Conservation (phyloP, 2,797 vertebrate species). For the Pseudomugil tenellus region DNA sequence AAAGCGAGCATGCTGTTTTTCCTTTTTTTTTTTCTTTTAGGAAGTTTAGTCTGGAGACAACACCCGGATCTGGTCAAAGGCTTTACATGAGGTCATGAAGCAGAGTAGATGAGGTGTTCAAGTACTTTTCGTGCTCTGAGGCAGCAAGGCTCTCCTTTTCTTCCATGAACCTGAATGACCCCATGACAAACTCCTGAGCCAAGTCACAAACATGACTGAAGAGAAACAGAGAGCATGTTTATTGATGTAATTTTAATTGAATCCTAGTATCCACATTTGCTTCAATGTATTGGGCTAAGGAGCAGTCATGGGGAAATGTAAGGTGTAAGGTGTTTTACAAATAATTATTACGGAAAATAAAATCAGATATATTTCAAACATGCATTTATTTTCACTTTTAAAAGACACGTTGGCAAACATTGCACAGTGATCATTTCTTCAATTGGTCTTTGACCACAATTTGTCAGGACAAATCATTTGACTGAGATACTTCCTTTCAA, state of each 20-base stretch:
- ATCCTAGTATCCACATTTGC: constrained; percentile 48
- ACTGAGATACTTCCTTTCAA: constrained; percentile 79
- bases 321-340: constrained; percentile 41
- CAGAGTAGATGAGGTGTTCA: constrained; percentile 60
- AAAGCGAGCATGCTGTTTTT: constrained; percentile 40
- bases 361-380: constrained; percentile 57
- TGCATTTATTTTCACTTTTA: constrained; percentile 57
- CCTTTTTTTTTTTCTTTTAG: constrained; percentile 38
- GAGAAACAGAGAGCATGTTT: constrained; percentile 4
- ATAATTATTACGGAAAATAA: constrained; percentile 58
- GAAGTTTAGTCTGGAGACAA: constrained; percentile 70
- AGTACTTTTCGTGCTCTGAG: constrained; percentile 49
- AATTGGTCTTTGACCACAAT: constrained; percentile 69
- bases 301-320: constrained; percentile 52
- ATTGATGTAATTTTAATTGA: constrained; percentile 50
- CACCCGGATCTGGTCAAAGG: constrained; percentile 63
- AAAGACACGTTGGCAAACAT: constrained; percentile 54
- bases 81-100: constrained; percentile 61
- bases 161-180: constrained; percentile 23
- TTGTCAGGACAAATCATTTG: constrained; percentile 74
- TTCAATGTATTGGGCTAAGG: constrained; percentile 16
- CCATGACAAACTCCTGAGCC: constrained; percentile 38
- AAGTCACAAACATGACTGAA: constrained; percentile 34
- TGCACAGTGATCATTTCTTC: constrained; percentile 60
- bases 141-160: constrained; percentile 19